phyloP scores from a whole-genome alignment of 1,140 invertebrate species.

The Drosophila pseudoobscura region DNA sequence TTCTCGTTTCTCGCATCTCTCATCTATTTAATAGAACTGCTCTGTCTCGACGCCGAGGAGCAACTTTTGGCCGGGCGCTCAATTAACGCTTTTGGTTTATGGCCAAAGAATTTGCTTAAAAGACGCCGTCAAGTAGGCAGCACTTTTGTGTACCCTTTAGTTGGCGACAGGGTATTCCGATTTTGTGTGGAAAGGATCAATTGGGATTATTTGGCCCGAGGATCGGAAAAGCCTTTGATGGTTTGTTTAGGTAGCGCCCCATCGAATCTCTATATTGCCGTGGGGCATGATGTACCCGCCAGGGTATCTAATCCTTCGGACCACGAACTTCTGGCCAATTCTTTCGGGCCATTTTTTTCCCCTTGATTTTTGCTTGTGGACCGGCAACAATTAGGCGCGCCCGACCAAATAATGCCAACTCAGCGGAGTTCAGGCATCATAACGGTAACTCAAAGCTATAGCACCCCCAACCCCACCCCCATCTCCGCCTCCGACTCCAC shows the following conservation, averaged over 20 bases:
- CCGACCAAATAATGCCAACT: constrained; percentile 48
- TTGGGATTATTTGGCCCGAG: too few relatives aligned
- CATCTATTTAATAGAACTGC: constrained; percentile 31
- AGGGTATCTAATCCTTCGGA: too few relatives aligned
- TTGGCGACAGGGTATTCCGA: too few relatives aligned
- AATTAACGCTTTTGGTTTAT: constrained; percentile 61
- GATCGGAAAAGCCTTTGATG: too few relatives aligned
- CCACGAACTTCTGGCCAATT: too few relatives aligned
- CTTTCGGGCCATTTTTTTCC: too few relatives aligned
- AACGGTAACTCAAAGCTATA: constrained; percentile 12
- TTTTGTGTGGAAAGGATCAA: too few relatives aligned
- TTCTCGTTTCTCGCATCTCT: not conserved
- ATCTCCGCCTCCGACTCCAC: too few relatives aligned
- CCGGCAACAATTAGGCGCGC: constrained; percentile 39
- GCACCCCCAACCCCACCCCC: not conserved
- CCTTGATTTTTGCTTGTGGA: too few relatives aligned
- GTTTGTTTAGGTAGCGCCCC: too few relatives aligned
- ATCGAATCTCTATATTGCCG: too few relatives aligned
- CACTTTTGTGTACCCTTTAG: constrained; percentile 27
- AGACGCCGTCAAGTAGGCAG: constrained; percentile 36
- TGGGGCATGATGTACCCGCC: too few relatives aligned
- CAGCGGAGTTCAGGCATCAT: constrained; percentile 22
- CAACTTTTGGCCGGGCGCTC: constrained; percentile 40
- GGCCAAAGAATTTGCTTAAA: constrained; percentile 26
- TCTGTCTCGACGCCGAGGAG: constrained; percentile 23